Conservation (phyloP, 2,888 invertebrate genomes). For the Athalia rosae region DNA sequence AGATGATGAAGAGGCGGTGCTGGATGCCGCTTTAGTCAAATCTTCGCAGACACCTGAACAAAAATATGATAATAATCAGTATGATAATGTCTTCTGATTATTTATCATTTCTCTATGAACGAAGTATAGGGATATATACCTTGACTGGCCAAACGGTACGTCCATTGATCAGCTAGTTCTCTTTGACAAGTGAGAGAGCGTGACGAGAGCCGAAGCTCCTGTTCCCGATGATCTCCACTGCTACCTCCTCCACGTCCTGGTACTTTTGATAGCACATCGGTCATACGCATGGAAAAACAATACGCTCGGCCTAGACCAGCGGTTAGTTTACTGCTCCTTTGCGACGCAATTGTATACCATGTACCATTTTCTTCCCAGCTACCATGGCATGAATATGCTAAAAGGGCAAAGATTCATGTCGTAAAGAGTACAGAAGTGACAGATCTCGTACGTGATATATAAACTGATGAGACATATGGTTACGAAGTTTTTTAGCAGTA, state of each 20-base stretch:
- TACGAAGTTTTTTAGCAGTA: not conserved
- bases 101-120: no score
- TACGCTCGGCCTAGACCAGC: conserved; percentile 60
- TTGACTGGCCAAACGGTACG: conserved; percentile 67
- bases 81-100: not conserved
- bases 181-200: conserved; percentile 66
- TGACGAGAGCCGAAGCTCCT: conserved; percentile 66
- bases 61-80: not conserved
- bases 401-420: conserved; percentile 48
- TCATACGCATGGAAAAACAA: conserved; percentile 69
- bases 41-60: conserved; percentile 69
- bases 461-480: conserved; percentile 65
- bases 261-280: conserved; percentile 58
- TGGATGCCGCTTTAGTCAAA: conserved; percentile 67
- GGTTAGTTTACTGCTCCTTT: conserved; percentile 58
- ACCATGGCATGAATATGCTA: conserved; percentile 85
- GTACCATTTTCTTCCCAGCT: conserved; percentile 81
- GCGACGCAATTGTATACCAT: conserved; percentile 83
- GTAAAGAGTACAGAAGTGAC: conserved; percentile 6
- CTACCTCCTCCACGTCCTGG: conserved; percentile 57
- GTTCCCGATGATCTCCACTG: conserved; percentile 60
- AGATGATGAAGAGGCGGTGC: conserved; percentile 66
- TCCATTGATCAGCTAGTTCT: conserved; percentile 61
- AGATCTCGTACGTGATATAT: conserved; percentile 67
- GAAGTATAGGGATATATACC: conserved; percentile 57